A percentile compares a stretch with the other conserved stretches of the same genome.
These are phyloP conservation scores for Oreohelix idahoensis DNA, from an alignment of 1,140 invertebrate species.

Conservation along the genomic window DNA sequence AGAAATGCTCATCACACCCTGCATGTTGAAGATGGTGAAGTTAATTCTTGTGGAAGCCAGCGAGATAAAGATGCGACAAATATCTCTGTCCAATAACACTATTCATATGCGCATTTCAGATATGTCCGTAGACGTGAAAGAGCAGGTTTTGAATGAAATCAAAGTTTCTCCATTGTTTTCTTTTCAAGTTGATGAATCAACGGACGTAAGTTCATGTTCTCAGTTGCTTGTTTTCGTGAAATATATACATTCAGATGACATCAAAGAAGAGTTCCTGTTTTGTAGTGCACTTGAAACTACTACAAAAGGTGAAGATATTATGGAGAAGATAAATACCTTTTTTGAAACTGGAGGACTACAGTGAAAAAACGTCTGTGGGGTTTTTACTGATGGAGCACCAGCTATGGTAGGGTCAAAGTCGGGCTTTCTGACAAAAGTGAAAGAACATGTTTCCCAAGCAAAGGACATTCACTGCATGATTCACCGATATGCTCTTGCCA, in stretches of 20 bases:
- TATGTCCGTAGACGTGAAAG: too few species aligned
- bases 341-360: background rate
- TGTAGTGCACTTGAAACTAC: slow-evolving; percentile 13
- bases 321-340: background rate
- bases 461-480: slow-evolving; percentile 43
- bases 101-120: too few species aligned
- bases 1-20: too few species aligned
- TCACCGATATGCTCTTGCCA: slow-evolving; percentile 26
- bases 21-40: too few species aligned
- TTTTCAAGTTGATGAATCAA: too few species aligned
- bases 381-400: background rate
- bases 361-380: background rate
- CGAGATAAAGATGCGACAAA: too few species aligned
- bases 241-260: slow-evolving; percentile 1
- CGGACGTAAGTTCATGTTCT: too few species aligned
- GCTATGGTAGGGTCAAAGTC: background rate
- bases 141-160: too few species aligned
- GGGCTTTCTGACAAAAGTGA: slow-evolving; percentile 15
- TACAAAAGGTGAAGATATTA: slow-evolving; percentile 12
- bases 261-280: slow-evolving; percentile 1
- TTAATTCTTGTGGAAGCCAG: too few species aligned
- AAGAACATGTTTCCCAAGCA: slow-evolving; percentile 14
- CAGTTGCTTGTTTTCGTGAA: background rate
- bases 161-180: too few species aligned
- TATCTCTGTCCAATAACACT: too few species aligned